A percentile compares a stretch with the other conserved stretches of the same genome.
phyloP scores from a whole-genome alignment of 2,888 invertebrate species.

The Leistus spinibarbis region DNA sequence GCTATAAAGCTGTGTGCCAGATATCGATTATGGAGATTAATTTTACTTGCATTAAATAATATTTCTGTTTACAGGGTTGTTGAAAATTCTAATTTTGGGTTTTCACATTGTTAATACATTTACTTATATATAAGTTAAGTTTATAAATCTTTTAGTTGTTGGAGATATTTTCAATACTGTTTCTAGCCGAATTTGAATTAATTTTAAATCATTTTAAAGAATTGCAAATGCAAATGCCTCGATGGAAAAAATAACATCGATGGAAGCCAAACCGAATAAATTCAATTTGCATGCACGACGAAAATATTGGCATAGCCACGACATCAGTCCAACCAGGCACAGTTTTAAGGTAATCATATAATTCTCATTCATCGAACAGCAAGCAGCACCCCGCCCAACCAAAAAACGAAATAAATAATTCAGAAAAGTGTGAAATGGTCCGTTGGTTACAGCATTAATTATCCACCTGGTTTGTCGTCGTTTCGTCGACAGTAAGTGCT shows the following conservation, averaged over 20 bases:
- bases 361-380: background rate
- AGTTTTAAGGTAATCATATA: conserved; percentile 28
- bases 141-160: no score
- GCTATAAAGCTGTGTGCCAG: no score
- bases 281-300: background rate
- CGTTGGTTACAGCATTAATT: conserved; percentile 29
- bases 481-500: conserved; percentile 32
- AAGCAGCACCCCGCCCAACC: background rate
- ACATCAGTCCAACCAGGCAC: background rate
- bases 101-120: no score
- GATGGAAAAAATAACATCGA: background rate
- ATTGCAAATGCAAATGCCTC: background rate
- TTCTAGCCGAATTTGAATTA: no score
- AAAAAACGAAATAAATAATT: conserved; percentile 18
- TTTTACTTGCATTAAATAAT: no score
- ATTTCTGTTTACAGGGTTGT: no score
- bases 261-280: background rate
- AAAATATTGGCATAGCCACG: background rate
- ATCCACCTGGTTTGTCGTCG: conserved; percentile 33
- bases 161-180: no score
- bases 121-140: no score
- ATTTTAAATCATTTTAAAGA: no score
- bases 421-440: conserved; percentile 16
- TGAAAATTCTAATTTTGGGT: no score
- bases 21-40: no score